Evolutionary conservation across 1,140 invertebrate genomes (phyloP).

Genomic region (Ceratitis capitata): DNA sequence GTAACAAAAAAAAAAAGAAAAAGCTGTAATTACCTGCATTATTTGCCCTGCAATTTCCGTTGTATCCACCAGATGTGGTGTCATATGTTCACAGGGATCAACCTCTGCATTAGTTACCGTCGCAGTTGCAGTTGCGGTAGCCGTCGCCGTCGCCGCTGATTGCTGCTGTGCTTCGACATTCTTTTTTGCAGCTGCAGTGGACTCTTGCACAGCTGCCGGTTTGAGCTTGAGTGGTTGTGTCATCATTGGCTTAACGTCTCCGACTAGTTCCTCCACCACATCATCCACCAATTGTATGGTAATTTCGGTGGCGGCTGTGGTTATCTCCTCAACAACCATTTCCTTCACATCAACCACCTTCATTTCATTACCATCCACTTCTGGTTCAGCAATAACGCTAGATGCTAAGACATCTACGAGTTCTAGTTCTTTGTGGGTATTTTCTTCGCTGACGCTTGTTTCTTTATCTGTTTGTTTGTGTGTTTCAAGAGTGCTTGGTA

Average conservation of each 20-base stretch:
- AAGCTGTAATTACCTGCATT: conserved; percentile 66
- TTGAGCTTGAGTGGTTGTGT: not conserved
- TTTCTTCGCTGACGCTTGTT: not conserved
- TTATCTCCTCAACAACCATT: not conserved
- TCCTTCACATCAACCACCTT: not conserved
- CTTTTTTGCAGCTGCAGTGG: not conserved
- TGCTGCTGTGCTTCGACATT: not conserved
- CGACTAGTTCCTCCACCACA: conserved; percentile 44
- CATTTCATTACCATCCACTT: not conserved
- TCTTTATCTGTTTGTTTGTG: not conserved
- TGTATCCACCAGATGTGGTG: conserved; percentile 70
- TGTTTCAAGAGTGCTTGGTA: not conserved
- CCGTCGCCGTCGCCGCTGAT: not conserved
- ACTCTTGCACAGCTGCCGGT: no score
- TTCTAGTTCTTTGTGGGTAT: not conserved
- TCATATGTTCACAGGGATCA: conserved; percentile 67
- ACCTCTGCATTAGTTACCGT: not conserved
- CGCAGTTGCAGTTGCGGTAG: not conserved
- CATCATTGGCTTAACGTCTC: not conserved
- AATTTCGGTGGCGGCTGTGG: not conserved
- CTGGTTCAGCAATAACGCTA: not conserved
- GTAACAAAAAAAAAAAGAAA: not conserved
- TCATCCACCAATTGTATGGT: conserved; percentile 1
- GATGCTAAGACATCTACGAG: not conserved
- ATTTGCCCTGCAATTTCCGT: conserved; percentile 70